These are phyloP conservation scores for Hypomesus transpacificus DNA, from an alignment of 2,113 vertebrate genomes.

Conservation along the genomic window DNA sequence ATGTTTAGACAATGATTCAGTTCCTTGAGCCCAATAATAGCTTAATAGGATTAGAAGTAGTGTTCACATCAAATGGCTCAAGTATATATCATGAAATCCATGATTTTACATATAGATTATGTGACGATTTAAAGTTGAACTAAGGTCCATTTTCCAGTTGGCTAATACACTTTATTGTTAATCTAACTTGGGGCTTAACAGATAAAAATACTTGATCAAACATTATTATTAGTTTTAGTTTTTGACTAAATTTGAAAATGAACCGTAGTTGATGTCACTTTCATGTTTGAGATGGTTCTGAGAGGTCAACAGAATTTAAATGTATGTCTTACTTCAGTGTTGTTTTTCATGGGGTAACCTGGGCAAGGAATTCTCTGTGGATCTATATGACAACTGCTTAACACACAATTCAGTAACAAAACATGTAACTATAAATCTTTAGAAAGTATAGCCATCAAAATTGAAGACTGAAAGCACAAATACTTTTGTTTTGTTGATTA, in stretches of 20 bases:
- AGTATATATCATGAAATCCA: too few species aligned
- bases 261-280: too few species aligned
- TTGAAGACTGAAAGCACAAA: conserved; percentile 71
- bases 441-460: conserved; percentile 67
- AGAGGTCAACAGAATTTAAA: conserved; percentile 7
- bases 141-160: too few species aligned
- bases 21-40: too few species aligned
- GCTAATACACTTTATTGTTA: background rate
- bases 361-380: background rate
- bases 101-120: too few species aligned
- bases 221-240: too few species aligned
- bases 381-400: background rate
- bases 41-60: too few species aligned
- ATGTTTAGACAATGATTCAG: too few species aligned
- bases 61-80: too few species aligned
- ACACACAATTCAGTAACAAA: conserved; percentile 55
- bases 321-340: background rate
- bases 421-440: conserved; percentile 57
- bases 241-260: too few species aligned
- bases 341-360: background rate
- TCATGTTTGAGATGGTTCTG: too few species aligned
- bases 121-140: too few species aligned
- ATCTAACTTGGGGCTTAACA: background rate
- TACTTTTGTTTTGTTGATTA: conserved; percentile 50
- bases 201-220: background rate